Percentiles rank a stretch among this genome's conserved stretches.
phyloP scores from a whole-genome alignment of 2,888 invertebrate species.

The Pyralis farinalis region DNA sequence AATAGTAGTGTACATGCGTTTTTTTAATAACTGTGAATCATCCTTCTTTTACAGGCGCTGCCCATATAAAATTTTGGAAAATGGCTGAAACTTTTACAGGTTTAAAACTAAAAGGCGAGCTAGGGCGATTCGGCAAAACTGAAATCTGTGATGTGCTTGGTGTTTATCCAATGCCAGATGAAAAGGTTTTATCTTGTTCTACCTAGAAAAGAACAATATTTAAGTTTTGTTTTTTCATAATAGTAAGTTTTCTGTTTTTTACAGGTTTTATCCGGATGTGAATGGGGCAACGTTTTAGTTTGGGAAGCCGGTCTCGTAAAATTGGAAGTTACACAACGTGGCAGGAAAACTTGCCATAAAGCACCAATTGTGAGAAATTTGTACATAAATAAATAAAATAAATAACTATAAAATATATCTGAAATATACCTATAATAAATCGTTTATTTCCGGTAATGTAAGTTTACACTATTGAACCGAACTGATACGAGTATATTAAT shows the following conservation, averaged over 20 bases:
- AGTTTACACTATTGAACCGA: too few relatives aligned
- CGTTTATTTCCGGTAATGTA: too few relatives aligned
- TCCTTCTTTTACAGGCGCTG: slow-evolving; percentile 81
- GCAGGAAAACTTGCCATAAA: slow-evolving; percentile 87
- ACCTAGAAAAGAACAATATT: not conserved
- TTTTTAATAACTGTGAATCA: too few relatives aligned
- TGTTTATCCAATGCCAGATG: slow-evolving; percentile 92
- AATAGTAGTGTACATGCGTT: too few relatives aligned
- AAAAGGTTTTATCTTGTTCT: slow-evolving; percentile 81
- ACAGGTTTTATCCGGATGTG: slow-evolving; percentile 90
- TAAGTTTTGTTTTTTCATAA: too few relatives aligned
- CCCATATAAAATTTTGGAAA: slow-evolving; percentile 96
- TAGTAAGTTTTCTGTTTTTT: slow-evolving; percentile 5
- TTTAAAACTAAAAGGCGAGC: slow-evolving; percentile 91
- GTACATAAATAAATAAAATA: not conserved
- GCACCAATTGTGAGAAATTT: slow-evolving; percentile 81
- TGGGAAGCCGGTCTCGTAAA: slow-evolving; percentile 96
- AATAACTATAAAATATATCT: too few relatives aligned
- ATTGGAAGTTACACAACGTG: slow-evolving; percentile 88
- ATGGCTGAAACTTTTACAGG: slow-evolving; percentile 96
- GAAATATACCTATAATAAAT: too few relatives aligned
- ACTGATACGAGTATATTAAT: too few relatives aligned
- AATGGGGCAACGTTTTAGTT: slow-evolving; percentile 95
- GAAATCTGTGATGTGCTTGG: slow-evolving; percentile 94
- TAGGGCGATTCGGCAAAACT: slow-evolving; percentile 96